Conservation (phyloP, 2,797 vertebrate species). For the Synaphobranchus kaupii region DNA sequence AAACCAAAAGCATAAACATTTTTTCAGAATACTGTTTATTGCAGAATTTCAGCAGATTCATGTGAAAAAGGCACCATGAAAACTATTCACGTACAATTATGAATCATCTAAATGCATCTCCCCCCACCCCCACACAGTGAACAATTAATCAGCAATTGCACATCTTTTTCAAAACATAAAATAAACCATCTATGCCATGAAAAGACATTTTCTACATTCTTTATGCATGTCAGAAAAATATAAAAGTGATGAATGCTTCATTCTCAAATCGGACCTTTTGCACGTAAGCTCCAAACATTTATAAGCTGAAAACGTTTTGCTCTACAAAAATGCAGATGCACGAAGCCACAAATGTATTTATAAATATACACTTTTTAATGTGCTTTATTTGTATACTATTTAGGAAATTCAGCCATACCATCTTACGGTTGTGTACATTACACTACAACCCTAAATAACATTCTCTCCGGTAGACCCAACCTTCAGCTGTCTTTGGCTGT, state of each 20-base stretch:
- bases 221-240: conserved; percentile 20
- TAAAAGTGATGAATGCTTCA: conserved; percentile 23
- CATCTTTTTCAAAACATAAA: conserved; percentile 45
- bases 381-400: conserved; percentile 8
- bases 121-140: conserved; percentile 69
- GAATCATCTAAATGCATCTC: conserved; percentile 68
- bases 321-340: background rate
- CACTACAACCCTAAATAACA: background rate
- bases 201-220: conserved; percentile 20
- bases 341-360: conserved; percentile 12
- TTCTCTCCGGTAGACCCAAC: background rate
- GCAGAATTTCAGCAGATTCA: conserved; percentile 76
- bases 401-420: background rate
- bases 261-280: conserved; percentile 22
- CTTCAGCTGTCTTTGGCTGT: background rate
- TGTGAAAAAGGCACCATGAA: conserved; percentile 87
- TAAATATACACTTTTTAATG: conserved; percentile 18
- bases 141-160: conserved; percentile 70
- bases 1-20: background rate
- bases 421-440: background rate
- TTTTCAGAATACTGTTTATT: conserved; percentile 79
- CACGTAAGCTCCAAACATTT: conserved; percentile 8
- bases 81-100: conserved; percentile 73
- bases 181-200: conserved; percentile 37
- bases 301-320: conserved; percentile 11